Conservation (phyloP, 1,140 invertebrate genomes). For the Penaeus indicus region DNA sequence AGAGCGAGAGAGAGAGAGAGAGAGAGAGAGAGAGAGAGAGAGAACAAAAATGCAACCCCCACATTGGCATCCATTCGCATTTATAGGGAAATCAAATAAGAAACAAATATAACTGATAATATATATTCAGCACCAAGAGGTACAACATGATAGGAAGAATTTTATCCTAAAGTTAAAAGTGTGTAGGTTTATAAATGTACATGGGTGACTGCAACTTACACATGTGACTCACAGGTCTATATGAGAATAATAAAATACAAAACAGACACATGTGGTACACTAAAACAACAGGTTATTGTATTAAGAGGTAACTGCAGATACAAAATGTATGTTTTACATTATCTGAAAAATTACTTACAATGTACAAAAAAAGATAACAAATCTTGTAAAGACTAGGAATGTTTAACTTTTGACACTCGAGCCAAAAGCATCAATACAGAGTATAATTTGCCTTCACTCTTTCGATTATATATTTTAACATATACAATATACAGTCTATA, state of each 20-base stretch:
- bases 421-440: conserved; percentile 34
- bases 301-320: conserved; percentile 26
- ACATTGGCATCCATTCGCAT: no score
- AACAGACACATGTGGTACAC: conserved; percentile 5
- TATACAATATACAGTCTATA: conserved; percentile 14
- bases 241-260: conserved; percentile 50
- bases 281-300: conserved; percentile 38
- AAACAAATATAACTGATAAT: background rate
- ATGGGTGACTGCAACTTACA: background rate
- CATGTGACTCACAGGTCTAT: conserved; percentile 31
- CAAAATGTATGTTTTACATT: conserved; percentile 27
- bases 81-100: no score
- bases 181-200: conserved; percentile 10
- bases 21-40: no score
- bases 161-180: conserved; percentile 39
- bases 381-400: conserved; percentile 53
- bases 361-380: conserved; percentile 40
- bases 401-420: conserved; percentile 33
- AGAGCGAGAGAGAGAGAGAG: no score
- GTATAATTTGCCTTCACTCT: background rate
- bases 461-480: conserved; percentile 3
- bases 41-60: no score
- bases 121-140: conserved; percentile 52
- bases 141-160: conserved; percentile 45
- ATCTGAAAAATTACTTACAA: conserved; percentile 26